Evolutionary conservation across 2,797 vertebrate species (phyloP).

Genomic region (Ambastaia sidthimunki): DNA sequence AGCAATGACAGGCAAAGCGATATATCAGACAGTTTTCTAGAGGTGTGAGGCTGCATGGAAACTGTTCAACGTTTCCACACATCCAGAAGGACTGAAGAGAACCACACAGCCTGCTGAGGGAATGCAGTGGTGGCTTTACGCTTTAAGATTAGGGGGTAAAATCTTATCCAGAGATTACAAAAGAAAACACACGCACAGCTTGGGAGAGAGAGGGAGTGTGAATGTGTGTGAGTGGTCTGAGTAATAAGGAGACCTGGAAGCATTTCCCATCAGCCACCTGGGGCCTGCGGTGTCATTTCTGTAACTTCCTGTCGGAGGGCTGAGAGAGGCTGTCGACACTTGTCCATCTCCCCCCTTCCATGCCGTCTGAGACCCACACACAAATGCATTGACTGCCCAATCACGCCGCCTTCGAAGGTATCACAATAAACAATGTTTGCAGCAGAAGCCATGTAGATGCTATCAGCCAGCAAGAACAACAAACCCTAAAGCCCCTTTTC

Average conservation of each 20-base stretch:
- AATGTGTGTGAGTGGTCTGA: constrained; percentile 23
- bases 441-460: constrained; percentile 77
- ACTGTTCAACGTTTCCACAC: constrained; percentile 33
- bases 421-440: constrained; percentile 78
- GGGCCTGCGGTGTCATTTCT: constrained; percentile 79
- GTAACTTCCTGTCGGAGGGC: constrained; percentile 82
- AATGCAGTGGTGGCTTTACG: constrained; percentile 2
- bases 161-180: constrained; percentile 55
- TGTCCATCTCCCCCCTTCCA: constrained; percentile 70
- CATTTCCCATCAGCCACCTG: constrained; percentile 72
- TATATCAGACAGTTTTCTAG: constrained; percentile 25
- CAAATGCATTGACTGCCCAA: constrained; percentile 22
- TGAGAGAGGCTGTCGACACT: constrained; percentile 84
- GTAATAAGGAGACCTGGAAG: constrained; percentile 61
- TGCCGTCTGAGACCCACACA: not conserved
- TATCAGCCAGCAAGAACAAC: constrained; percentile 88
- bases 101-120: not conserved
- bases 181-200: constrained; percentile 65
- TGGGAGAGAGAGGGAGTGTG: constrained; percentile 20
- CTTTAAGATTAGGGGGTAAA: constrained; percentile 18
- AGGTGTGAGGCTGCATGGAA: not conserved
- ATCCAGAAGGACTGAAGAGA: constrained; percentile 12
- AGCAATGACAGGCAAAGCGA: constrained; percentile 43
- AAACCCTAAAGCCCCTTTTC: constrained; percentile 87
- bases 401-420: constrained; percentile 71